Percentiles rank a stretch among this genome's conserved stretches.
Evolutionary conservation across 2,797 vertebrate species (phyloP).

Genomic region (Aulostomus chinensis): DNA sequence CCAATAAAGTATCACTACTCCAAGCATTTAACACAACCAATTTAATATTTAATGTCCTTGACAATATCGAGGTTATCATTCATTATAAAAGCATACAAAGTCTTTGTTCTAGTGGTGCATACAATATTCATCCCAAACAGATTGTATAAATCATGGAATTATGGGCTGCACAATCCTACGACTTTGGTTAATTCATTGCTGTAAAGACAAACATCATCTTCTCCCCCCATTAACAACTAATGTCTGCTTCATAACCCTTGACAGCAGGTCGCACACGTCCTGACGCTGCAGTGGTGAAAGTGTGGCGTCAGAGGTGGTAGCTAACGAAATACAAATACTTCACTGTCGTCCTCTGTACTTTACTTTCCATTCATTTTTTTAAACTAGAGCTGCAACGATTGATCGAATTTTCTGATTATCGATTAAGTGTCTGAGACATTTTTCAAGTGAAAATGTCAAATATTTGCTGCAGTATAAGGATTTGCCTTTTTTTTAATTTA

Average conservation of each 20-base stretch:
- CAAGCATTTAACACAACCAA: conserved; percentile 38
- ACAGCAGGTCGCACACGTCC: too few relatives aligned
- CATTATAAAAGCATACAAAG: conserved; percentile 32
- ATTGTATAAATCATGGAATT: conserved; percentile 25
- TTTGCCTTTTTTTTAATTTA: too few relatives aligned
- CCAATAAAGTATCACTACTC: conserved; percentile 53
- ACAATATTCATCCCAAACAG: conserved; percentile 39
- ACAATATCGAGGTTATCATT: conserved; percentile 24
- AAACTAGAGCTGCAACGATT: too few relatives aligned
- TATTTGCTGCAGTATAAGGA: too few relatives aligned
- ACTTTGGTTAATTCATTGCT: conserved; percentile 8
- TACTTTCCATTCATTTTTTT: too few relatives aligned
- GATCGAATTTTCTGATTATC: too few relatives aligned
- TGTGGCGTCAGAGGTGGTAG: too few relatives aligned
- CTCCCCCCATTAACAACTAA: conserved; percentile 8
- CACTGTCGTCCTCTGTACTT: too few relatives aligned
- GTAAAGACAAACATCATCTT: conserved; percentile 13
- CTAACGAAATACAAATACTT: too few relatives aligned
- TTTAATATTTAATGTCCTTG: conserved; percentile 60
- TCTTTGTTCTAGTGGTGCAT: conserved; percentile 15
- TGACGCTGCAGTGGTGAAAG: too few relatives aligned
- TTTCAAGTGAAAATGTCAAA: too few relatives aligned
- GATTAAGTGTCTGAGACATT: too few relatives aligned
- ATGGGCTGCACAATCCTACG: conserved; percentile 15
- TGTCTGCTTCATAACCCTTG: background rate